Conservation (phyloP, 2,113 vertebrate genomes). For the Archocentrus centrarchus region DNA sequence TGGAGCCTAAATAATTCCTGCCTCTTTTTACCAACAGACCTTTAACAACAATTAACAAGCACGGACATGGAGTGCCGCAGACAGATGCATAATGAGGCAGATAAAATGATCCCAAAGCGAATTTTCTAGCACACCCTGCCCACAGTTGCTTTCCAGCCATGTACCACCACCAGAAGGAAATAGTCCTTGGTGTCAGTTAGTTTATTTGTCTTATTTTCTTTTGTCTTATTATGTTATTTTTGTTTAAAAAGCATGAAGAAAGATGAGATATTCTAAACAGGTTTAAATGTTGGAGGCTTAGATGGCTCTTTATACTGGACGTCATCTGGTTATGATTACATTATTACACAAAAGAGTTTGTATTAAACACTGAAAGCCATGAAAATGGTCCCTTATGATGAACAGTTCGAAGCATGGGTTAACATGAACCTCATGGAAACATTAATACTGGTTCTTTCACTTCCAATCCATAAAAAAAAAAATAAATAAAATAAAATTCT, state of each 20-base stretch:
- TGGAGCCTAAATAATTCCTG: slow-evolving; percentile 80
- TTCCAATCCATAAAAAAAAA: not conserved
- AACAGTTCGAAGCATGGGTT: not conserved
- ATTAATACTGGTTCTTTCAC: not conserved
- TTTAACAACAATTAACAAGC: slow-evolving; percentile 85
- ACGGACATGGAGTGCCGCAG: slow-evolving; percentile 67
- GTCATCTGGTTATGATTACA: not conserved
- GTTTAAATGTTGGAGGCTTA: slow-evolving; percentile 3
- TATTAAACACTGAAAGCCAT: slow-evolving; percentile 1
- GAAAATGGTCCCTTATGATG: not conserved
- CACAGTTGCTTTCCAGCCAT: slow-evolving; percentile 37
- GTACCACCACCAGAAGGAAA: slow-evolving; percentile 48
- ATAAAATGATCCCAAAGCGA: slow-evolving; percentile 73
- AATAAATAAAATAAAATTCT: no score
- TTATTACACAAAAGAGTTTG: not conserved
- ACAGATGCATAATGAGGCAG: slow-evolving; percentile 78
- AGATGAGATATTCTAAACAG: not conserved
- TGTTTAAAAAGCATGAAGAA: slow-evolving; percentile 1
- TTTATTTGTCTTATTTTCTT: slow-evolving; percentile 43
- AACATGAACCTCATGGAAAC: not conserved
- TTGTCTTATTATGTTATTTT: slow-evolving; percentile 15
- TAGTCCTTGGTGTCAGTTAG: slow-evolving; percentile 25
- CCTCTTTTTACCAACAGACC: slow-evolving; percentile 80
- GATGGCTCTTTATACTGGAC: not conserved
- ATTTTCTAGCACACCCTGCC: slow-evolving; percentile 55